phyloP scores from a whole-genome alignment of 2,113 vertebrate genomes.

The Agapornis roseicollis region DNA sequence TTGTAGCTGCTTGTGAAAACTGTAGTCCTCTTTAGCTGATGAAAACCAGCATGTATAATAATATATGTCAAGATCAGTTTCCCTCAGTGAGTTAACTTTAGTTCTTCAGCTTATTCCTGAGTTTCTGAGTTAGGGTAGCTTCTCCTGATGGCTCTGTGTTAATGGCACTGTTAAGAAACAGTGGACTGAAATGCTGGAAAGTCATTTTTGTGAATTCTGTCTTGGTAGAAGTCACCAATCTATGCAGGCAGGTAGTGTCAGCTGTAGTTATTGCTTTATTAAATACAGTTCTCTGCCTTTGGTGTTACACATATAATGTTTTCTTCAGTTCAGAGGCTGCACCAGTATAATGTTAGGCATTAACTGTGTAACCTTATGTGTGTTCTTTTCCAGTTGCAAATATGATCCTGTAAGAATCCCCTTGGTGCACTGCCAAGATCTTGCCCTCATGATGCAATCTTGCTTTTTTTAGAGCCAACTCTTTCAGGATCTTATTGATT shows the following conservation, averaged over 20 bases:
- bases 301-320: neutral
- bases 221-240: neutral
- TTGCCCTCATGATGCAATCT: neutral
- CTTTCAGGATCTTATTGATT: neutral
- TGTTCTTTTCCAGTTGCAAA: neutral
- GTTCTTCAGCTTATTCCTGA: neutral
- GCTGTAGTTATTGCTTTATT: neutral
- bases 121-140: neutral
- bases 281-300: neutral
- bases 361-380: neutral
- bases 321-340: neutral
- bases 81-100: neutral
- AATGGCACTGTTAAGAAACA: too few species aligned
- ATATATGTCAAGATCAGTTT: neutral
- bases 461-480: neutral
- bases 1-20: neutral
- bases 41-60: neutral
- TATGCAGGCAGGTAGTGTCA: neutral
- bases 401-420: neutral
- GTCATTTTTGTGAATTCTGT: neutral
- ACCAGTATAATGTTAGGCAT: neutral
- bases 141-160: neutral
- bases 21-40: neutral
- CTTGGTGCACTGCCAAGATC: neutral
- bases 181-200: neutral